Evolutionary conservation across 2,888 invertebrate genomes (phyloP).

Genomic region (Limnephilus marmoratus): DNA sequence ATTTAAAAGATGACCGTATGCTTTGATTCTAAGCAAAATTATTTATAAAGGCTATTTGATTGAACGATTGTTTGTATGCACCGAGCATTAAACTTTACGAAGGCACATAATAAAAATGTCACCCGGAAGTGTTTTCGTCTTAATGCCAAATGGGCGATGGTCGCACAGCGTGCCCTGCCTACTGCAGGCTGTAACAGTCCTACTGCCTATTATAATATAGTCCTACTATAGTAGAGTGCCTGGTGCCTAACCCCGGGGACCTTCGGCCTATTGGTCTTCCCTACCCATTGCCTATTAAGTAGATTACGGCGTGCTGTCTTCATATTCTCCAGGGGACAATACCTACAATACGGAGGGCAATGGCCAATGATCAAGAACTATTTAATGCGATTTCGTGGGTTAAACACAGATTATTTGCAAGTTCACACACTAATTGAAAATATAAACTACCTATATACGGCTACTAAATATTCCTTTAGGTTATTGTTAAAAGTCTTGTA

Average conservation of each 20-base stretch:
- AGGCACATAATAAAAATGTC: neutral
- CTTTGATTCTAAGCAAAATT: no score
- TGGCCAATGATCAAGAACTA: neutral
- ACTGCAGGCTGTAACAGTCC: neutral
- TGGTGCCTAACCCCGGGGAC: constrained; percentile 9
- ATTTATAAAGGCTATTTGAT: neutral
- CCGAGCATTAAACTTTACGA: neutral
- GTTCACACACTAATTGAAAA: neutral
- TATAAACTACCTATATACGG: neutral
- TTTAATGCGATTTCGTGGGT: neutral
- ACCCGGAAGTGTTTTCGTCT: constrained; percentile 56
- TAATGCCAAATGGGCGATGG: constrained; percentile 48
- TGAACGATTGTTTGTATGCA: neutral
- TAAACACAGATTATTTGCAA: neutral
- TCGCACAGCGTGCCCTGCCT: neutral
- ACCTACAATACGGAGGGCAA: neutral
- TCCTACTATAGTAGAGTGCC: neutral
- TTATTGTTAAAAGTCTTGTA: neutral
- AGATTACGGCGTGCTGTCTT: constrained; percentile 23
- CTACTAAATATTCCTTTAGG: neutral
- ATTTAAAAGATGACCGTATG: no score
- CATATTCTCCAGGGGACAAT: neutral
- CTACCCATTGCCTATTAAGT: constrained; percentile 17
- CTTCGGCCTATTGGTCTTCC: constrained; percentile 36
- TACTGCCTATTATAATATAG: neutral